phyloP scores from a whole-genome alignment of 2,888 invertebrate genomes.

The Pterostichus niger region DNA sequence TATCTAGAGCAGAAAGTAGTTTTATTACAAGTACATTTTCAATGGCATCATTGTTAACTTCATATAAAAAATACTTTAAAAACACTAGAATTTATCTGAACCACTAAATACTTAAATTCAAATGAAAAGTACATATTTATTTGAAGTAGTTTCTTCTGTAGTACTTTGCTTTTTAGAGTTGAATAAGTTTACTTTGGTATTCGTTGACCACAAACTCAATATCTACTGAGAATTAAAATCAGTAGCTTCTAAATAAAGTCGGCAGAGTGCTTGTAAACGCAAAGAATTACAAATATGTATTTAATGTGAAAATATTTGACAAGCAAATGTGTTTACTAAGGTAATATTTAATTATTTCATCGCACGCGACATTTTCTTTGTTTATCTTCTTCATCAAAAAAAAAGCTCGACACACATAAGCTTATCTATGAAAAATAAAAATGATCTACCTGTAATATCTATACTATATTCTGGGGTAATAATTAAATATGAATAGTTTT shows the following conservation, averaged over 20 bases:
- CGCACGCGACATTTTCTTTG: neutral
- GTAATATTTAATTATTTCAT: conserved; percentile 8
- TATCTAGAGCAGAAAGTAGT: no score
- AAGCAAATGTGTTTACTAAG: conserved; percentile 32
- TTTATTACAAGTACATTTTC: no score
- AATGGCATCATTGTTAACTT: no score
- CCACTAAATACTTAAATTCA: no score
- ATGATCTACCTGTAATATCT: neutral
- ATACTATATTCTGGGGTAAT: neutral
- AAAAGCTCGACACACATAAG: neutral
- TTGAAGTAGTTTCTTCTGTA: no score
- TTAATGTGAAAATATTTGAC: conserved; percentile 37
- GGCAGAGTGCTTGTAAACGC: neutral
- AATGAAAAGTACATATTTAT: no score
- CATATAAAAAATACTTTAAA: no score
- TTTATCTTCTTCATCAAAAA: conserved; percentile 10
- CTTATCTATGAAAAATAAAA: conserved; percentile 8
- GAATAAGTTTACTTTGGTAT: no score
- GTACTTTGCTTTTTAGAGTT: no score
- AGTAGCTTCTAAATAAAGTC: neutral
- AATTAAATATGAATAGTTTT: neutral
- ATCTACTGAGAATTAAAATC: neutral
- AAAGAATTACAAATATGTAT: conserved; percentile 5
- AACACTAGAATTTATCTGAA: no score
- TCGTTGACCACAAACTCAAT: neutral